phyloP scores from a whole-genome alignment of 2,888 invertebrate species.

The Cheilosia urbana region DNA sequence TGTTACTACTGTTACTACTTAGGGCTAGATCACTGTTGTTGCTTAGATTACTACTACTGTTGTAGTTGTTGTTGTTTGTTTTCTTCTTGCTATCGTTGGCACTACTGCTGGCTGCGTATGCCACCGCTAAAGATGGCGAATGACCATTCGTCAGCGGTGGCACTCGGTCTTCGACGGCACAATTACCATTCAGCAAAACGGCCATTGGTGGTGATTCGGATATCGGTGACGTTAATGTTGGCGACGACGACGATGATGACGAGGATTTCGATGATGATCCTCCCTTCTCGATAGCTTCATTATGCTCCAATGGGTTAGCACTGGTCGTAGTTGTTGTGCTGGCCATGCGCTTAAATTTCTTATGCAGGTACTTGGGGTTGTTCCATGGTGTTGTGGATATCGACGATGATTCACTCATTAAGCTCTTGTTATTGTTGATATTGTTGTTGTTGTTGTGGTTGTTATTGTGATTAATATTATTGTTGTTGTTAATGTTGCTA shows the following conservation, averaged over 20 bases:
- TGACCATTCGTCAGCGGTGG: slow-evolving; percentile 73
- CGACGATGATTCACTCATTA: slow-evolving; percentile 72
- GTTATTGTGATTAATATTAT: slow-evolving; percentile 58
- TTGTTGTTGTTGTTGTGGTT: slow-evolving; percentile 52
- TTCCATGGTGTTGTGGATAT: slow-evolving; percentile 80
- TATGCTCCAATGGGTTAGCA: slow-evolving; percentile 55
- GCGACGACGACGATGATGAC: slow-evolving; percentile 76
- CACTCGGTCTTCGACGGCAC: slow-evolving; percentile 47
- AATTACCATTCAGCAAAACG: slow-evolving; percentile 51
- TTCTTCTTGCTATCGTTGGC: slow-evolving; percentile 71
- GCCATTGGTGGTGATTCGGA: slow-evolving; percentile 64
- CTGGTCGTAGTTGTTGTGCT: slow-evolving; percentile 83
- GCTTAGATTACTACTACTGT: slow-evolving; percentile 70
- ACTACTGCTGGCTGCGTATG: slow-evolving; percentile 59
- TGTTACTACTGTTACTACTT: slow-evolving; percentile 76
- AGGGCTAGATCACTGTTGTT: slow-evolving; percentile 74
- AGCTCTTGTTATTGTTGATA: slow-evolving; percentile 54
- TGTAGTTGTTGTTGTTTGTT: slow-evolving; percentile 75
- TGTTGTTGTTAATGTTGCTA: slow-evolving; percentile 75
- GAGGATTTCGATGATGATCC: slow-evolving; percentile 81
- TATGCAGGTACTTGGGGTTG: slow-evolving; percentile 93
- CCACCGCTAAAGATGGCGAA: slow-evolving; percentile 45
- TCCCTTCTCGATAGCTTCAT: slow-evolving; percentile 75
- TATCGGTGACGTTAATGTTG: slow-evolving; percentile 62
- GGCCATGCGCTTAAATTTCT: slow-evolving; percentile 96